Evolutionary conservation across 2,888 invertebrate genomes (phyloP), one percentile per base, ranked within the genome.

Genomic region (Phlogophora meticulosa): DNA sequence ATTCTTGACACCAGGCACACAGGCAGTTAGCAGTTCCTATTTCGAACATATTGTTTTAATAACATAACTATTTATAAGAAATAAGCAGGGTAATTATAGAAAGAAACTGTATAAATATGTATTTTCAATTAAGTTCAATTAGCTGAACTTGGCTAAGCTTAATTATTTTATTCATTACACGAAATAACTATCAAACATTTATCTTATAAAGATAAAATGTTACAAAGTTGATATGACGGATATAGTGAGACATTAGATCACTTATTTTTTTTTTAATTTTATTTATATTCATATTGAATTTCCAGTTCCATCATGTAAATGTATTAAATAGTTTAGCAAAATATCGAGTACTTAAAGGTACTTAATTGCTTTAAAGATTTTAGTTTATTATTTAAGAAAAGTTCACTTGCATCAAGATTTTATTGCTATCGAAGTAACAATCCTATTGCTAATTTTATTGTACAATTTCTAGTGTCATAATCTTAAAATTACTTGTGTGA

Each of bases 391-490:
- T 48, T 67, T 68, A 58, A 58, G 60, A 42, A 63, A 58, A 55
- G 38, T 53, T 61, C 34, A 64, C 24, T 40, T 57, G 38, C 57
- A 64, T 59, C 51, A 66, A 73, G 22, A 53, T 75, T 60, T 42
- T 49, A 40, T 67, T 72, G 17, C 43, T 65, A 56, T 53, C 53
- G 13, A 36, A 22, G 20, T 56, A 53, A 46, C 36, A 63, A 17
- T 43, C 34, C 52, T 58, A 42, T 56, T 53, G 32, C 55, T 38
- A 63, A 42, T 40, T 42, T 45, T 57, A 57, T 42, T 77, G 63
- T 72, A 78, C 67, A 76, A 76, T 68, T 64, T 45, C 10, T 65
- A 77, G 78, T 78, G 80, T 80, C 80, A 80, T 78, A 72, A 46
- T 45, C 17, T 49, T 62, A 17, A 38, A 43, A 53, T 28, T 51